A percentile compares a stretch with the other conserved stretches of the same genome.
Conservation (phyloP, 2,888 invertebrate species). For the Cataglyphis albicans region DNA sequence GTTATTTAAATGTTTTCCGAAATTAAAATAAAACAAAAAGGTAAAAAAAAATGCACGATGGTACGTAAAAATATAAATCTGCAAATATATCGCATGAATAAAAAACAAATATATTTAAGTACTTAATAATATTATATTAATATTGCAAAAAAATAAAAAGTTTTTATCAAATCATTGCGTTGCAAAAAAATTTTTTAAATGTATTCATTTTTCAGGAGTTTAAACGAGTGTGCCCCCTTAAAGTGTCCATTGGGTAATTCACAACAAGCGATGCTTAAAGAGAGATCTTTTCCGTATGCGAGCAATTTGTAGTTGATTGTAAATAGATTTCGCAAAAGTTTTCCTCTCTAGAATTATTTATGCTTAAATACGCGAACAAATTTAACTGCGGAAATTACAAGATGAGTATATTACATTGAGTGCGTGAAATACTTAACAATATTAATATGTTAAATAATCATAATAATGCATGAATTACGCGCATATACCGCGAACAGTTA, state of each 20-base stretch:
- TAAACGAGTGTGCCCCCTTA: neutral
- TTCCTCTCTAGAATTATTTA: neutral
- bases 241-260: too few species aligned
- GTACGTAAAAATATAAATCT: too few species aligned
- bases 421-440: conserved; percentile 23
- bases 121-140: too few species aligned
- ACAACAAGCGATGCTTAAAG: neutral
- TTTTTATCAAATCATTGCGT: too few species aligned
- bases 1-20: too few species aligned
- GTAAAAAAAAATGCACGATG: too few species aligned
- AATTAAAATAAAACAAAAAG: too few species aligned
- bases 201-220: too few species aligned
- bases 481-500: conserved; percentile 29
- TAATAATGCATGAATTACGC: conserved; percentile 29
- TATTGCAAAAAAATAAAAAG: too few species aligned
- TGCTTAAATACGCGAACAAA: conserved; percentile 1
- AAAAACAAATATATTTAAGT: too few species aligned
- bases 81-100: too few species aligned
- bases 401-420: conserved; percentile 30
- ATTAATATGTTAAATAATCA: conserved; percentile 27
- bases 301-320: neutral
- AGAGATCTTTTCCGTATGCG: neutral
- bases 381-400: neutral
- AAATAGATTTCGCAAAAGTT: neutral
- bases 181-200: too few species aligned